These are phyloP conservation scores for Pangasius djambal DNA, from an alignment of 2,797 vertebrate genomes.

Conservation along the genomic window DNA sequence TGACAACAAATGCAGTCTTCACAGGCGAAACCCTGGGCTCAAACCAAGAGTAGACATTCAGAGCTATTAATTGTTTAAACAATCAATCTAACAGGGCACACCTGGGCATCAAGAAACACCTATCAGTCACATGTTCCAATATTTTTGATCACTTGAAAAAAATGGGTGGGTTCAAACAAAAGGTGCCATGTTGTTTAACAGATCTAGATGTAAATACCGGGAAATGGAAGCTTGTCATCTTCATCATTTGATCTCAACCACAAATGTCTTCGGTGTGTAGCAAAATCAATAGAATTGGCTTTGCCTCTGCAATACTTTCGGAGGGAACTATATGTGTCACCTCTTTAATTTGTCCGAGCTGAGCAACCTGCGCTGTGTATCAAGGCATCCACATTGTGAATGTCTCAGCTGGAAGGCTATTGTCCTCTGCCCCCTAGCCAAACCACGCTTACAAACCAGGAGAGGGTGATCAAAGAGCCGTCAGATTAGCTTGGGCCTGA, in stretches of 20 bases:
- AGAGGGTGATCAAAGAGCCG: slow-evolving; percentile 78
- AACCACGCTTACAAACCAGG: slow-evolving; percentile 72
- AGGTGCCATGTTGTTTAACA: background rate
- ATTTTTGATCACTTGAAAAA: background rate
- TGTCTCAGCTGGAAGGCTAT: slow-evolving; percentile 78
- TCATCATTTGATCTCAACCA: background rate
- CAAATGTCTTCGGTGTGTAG: background rate
- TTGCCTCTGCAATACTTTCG: background rate
- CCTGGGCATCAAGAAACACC: background rate
- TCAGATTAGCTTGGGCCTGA: slow-evolving; percentile 72
- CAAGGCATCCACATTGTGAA: slow-evolving; percentile 69
- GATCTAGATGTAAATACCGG: background rate
- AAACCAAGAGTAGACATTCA: background rate
- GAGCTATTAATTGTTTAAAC: background rate
- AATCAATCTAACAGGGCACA: background rate
- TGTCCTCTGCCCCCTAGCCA: slow-evolving; percentile 62
- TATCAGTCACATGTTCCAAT: background rate
- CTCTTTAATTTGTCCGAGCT: slow-evolving; percentile 69
- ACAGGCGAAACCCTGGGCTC: no score
- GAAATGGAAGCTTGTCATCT: background rate
- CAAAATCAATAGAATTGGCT: background rate
- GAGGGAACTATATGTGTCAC: slow-evolving; percentile 39
- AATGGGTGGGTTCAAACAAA: background rate
- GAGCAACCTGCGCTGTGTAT: slow-evolving; percentile 56
- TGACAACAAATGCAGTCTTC: no score